Base-by-base conservation (phyloP, 1,140 invertebrate species). In the Pseudobourletiella spinata region DNA sequence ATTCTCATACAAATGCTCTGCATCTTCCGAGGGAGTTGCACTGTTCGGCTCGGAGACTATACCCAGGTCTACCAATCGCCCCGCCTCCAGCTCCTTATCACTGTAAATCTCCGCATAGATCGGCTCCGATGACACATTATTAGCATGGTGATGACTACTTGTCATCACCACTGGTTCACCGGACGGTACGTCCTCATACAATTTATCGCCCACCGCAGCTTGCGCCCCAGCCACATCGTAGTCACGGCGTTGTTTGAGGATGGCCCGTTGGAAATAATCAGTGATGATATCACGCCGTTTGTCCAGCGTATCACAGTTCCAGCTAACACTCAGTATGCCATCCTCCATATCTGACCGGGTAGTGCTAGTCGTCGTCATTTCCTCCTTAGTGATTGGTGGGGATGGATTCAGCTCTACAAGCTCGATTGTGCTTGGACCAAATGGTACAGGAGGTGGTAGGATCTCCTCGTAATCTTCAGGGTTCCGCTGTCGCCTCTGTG, bases 1-100 rank as follows among this genome's bases (percentile, higher is more conserved):
- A 51, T 51, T 51, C 22, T 51, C 48, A 26, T 51, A 51, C 48
- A 51, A 51, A 51, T 51, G 48, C n/a, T 51, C 48, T 26, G 25
- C 48, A 22, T 51, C 48, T 25, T 25, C 48, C 20, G 48, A 51
- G 2, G 28, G 15, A n/a, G 35, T 39, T 11, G n/a, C 18, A 16
- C n/a, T 46, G n/a, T 3, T 6, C 6, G 3, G 43, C 24, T 6
- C 18, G n/a, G 3, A 8, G 4, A 6, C 6, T 6, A 46, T 46
- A 3, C 4, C 6, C 6, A 11, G 6, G 6, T 39, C 35, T n/a
- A 39, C 35, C n/a, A 39, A 8, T 39, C 8, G 8, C n/a, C 35
- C n/a, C n/a, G 8, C n/a, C n/a, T 24, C 20, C 3, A 18, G 14
- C 14, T 24, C 4, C 11, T 3, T 8, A 25, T 26, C 48, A 51